phyloP scores from a whole-genome alignment of 2,888 invertebrate genomes.

The Arctia plantaginis region DNA sequence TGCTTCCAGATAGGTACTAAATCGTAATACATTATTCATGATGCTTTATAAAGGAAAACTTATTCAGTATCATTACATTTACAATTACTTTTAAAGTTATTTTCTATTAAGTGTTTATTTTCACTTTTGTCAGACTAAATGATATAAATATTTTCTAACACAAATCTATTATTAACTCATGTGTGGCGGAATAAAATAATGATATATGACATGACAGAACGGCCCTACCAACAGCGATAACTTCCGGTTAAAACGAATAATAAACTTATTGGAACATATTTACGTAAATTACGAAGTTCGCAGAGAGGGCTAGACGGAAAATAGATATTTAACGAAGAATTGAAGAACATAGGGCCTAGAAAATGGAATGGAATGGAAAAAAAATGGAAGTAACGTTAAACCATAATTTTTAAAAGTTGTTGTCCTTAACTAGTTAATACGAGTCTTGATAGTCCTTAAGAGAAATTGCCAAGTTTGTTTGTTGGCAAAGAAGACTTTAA shows the following conservation, averaged over 20 bases:
- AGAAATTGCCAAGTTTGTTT: too few species aligned
- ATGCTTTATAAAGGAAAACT: not conserved
- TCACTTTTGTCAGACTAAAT: not conserved
- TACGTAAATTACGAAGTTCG: not conserved
- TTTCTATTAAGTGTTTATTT: not conserved
- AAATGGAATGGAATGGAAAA: too few species aligned
- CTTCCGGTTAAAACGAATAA: not conserved
- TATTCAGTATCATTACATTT: not conserved
- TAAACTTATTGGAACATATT: not conserved
- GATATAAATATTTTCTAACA: not conserved
- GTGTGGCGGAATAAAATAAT: not conserved
- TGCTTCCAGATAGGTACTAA: slow-evolving; percentile 5
- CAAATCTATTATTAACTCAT: not conserved
- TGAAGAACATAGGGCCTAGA: not conserved
- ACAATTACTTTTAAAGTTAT: not conserved
- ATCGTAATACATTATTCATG: slow-evolving; percentile 10
- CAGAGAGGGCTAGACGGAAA: not conserved
- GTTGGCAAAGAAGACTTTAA: not conserved
- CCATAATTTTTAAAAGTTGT: not conserved
- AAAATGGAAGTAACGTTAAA: not conserved
- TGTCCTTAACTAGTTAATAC: not conserved
- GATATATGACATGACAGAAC: not conserved
- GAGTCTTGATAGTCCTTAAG: not conserved
- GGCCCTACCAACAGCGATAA: not conserved
- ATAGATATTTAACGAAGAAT: not conserved